Conservation (phyloP, 2,113 vertebrate genomes). For the Caracal caracal region DNA sequence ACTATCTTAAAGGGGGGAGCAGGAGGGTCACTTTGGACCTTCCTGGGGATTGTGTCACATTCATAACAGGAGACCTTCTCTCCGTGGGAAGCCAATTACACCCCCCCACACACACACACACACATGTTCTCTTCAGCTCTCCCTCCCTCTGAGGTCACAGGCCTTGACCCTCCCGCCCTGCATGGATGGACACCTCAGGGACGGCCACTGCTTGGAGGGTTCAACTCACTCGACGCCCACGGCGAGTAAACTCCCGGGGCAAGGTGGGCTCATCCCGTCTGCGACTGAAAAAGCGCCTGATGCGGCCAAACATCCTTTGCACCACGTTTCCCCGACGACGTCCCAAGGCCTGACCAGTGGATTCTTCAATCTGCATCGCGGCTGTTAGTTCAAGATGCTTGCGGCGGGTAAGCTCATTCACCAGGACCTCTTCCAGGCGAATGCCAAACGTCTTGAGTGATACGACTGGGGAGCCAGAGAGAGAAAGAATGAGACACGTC, state of each 20-base stretch:
- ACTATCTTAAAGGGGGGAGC: background rate
- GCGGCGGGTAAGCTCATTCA: constrained; percentile 71
- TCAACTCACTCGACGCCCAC: constrained; percentile 77
- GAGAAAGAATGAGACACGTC: constrained; percentile 42
- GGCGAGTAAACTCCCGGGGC: constrained; percentile 75
- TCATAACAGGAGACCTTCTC: background rate
- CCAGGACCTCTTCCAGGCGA: constrained; percentile 71
- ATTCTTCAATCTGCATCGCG: constrained; percentile 58
- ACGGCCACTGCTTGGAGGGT: background rate
- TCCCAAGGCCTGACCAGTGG: background rate
- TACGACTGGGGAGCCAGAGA: background rate
- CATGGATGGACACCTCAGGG: background rate
- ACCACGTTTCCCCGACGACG: constrained; percentile 71
- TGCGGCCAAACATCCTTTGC: constrained; percentile 69
- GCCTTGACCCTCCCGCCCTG: background rate
- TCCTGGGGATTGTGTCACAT: background rate
- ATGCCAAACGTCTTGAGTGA: constrained; percentile 72
- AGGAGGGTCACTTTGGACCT: background rate
- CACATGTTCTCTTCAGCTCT: background rate
- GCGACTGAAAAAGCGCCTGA: constrained; percentile 68
- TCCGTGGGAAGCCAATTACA: background rate
- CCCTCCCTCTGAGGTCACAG: background rate
- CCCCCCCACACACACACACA: background rate
- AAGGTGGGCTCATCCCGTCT: constrained; percentile 50
- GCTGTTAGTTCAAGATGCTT: constrained; percentile 66